A percentile compares a stretch with the other conserved stretches of the same genome.
These are phyloP conservation scores for Hexactinellida sp. DNA, from an alignment of 37 sponge, comb jelly and placozoan species.

Conservation along the genomic window DNA sequence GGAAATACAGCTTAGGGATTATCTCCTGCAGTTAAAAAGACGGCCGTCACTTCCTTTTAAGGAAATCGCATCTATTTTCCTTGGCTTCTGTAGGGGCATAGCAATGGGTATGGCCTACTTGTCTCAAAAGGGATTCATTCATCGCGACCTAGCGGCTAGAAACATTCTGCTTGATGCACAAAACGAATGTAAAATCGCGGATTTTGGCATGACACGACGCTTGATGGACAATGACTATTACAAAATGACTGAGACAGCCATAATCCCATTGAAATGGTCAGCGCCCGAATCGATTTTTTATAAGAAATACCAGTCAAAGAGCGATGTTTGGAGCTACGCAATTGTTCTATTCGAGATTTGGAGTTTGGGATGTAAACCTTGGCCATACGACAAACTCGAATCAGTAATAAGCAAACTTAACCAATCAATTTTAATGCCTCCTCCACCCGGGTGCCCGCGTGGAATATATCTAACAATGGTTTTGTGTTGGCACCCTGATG, in stretches of 20 bases:
- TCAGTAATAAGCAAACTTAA: background rate
- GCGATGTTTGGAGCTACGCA: constrained; percentile 6
- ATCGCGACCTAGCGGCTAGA: constrained; percentile 2
- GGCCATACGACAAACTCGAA: background rate
- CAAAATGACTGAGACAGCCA: background rate
- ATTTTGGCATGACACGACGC: constrained; percentile 6
- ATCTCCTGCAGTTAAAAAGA: background rate
- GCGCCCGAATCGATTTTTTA: background rate
- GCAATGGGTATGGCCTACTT: background rate
- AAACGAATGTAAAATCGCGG: background rate
- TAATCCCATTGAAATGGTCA: constrained; percentile 1
- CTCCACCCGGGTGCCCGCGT: background rate
- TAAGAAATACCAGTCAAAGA: constrained; percentile 1
- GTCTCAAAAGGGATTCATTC: background rate
- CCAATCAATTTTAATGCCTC: background rate
- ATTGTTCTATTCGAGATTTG: constrained; percentile 11
- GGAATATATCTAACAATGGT: background rate
- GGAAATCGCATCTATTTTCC: background rate
- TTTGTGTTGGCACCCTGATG: background rate
- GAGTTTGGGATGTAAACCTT: background rate
- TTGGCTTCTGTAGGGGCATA: background rate
- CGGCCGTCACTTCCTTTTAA: background rate
- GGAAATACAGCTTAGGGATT: background rate
- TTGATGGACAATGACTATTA: background rate
- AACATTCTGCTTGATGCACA: constrained; percentile 7